Evolutionary conservation across 2,113 vertebrate genomes (phyloP), one percentile per base, ranked within the genome.

Genomic region (Neolamprologus toae): DNA sequence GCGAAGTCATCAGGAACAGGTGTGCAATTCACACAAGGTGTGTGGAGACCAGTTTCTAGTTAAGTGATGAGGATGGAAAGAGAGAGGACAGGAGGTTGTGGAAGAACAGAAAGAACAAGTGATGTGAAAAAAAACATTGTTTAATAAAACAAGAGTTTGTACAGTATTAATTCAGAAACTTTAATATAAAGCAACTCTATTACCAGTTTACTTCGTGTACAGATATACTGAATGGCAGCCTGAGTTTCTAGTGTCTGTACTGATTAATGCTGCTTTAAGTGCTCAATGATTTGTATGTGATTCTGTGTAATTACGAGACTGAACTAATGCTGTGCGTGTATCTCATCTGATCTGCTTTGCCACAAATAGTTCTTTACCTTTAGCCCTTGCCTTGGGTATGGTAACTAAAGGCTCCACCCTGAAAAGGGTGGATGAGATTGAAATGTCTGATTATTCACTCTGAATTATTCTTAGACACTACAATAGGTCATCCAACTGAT

Each of bases 321-420:
- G 63, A 1, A 21, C n/a, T 23, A 23, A 23, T 23, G 23, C 1
- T 23, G 23, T 23, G 23, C 23, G 3, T 23, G 23, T 23, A 23
- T 23, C 23, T 66, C 19, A 8, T 3, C 61, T 5, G 17, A 66
- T 37, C 61, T 66, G 33, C 61, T 66, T 66, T 66, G 61, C 61
- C 33, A 68, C 63, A 40, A 68, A 68, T 68, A 37, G 63, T 68
- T 68, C 63, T 68, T 68, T 68, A 37, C 33, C 33, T 66, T 66
- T 2, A 68, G 2, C 19, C 7, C 1, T 66, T 66, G 17, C 61
- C 31, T 37, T 35, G 31, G 31, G 3, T n/a, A n/a, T 66, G 4
- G 1, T 2, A 8, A 66, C 61, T 66, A 8, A 66, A n/a, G 61
- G 31, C 61, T 66, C 17, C 61, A 66, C 31, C 61, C 61, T 66